Conservation (phyloP, 2,888 invertebrate species). For the Pachycephus smyrnensis region DNA sequence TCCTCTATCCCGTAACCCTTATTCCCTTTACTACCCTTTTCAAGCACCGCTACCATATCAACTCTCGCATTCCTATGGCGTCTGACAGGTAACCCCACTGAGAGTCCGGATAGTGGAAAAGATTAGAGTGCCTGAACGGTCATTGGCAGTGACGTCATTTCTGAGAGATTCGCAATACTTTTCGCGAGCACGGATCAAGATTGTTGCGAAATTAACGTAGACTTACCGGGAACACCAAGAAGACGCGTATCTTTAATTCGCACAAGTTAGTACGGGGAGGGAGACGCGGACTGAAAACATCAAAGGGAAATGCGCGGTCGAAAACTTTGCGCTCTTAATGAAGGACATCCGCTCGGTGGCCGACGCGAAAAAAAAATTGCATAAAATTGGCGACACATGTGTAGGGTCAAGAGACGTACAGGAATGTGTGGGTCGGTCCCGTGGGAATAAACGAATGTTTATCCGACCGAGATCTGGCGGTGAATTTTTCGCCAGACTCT, state of each 20-base stretch:
- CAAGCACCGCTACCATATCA: not conserved
- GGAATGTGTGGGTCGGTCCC: slow-evolving; percentile 8
- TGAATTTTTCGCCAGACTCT: not conserved
- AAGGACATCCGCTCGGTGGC: slow-evolving; percentile 38
- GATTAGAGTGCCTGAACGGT: not conserved
- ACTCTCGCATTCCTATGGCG: not conserved
- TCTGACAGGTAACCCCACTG: not conserved
- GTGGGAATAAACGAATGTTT: slow-evolving; percentile 31
- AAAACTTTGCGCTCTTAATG: slow-evolving; percentile 40
- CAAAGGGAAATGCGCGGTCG: not conserved
- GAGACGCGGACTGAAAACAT: not conserved
- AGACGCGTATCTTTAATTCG: not conserved
- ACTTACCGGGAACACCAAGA: not conserved
- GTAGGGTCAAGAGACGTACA: slow-evolving; percentile 24
- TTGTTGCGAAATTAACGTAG: not conserved
- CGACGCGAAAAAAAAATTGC: slow-evolving; percentile 28
- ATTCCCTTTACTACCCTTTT: not conserved
- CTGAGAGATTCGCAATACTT: not conserved
- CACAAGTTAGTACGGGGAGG: not conserved
- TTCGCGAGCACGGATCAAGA: not conserved
- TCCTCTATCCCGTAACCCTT: not conserved
- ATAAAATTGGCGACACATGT: slow-evolving; percentile 47
- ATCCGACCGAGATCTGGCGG: slow-evolving; percentile 26
- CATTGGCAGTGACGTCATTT: not conserved
- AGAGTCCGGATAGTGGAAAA: not conserved